Evolutionary conservation across 2,888 invertebrate species (phyloP).

Genomic region (Pristionchus maxplancki): DNA sequence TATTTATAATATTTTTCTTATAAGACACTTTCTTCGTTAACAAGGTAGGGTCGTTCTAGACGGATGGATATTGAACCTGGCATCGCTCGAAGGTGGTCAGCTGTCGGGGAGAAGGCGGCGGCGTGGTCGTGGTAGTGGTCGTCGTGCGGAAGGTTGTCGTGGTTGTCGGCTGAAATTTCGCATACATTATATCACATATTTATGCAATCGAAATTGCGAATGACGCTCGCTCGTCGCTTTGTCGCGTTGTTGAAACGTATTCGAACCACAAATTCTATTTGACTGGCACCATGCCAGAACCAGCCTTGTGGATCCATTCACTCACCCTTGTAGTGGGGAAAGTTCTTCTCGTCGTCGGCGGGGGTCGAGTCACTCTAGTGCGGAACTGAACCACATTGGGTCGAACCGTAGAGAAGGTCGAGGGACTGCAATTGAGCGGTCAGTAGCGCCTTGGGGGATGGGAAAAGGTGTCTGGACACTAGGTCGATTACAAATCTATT

Average conservation of each 20-base stretch:
- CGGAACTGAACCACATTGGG: slow-evolving; percentile 54
- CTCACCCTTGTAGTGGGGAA: slow-evolving; percentile 29
- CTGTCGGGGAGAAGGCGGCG: background rate
- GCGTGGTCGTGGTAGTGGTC: slow-evolving; percentile 38
- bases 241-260: background rate
- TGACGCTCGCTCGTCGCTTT: background rate
- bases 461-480: background rate
- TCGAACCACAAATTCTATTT: too few species aligned
- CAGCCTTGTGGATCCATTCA: too few species aligned
- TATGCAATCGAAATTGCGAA: too few species aligned
- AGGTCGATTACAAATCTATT: background rate
- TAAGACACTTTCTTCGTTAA: too few species aligned
- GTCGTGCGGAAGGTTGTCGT: background rate
- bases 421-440: background rate
- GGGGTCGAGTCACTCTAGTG: slow-evolving; percentile 51
- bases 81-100: slow-evolving; percentile 37
- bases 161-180: background rate
- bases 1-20: too few species aligned
- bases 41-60: too few species aligned
- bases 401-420: slow-evolving; percentile 49
- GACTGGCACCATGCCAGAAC: too few species aligned
- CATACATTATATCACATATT: background rate
- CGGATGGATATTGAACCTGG: too few species aligned
- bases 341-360: slow-evolving; percentile 2
- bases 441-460: background rate